Percentiles rank a stretch among this genome's conserved stretches.
Conservation (phyloP, 2,888 invertebrate species). For the Zonitis immaculata region DNA sequence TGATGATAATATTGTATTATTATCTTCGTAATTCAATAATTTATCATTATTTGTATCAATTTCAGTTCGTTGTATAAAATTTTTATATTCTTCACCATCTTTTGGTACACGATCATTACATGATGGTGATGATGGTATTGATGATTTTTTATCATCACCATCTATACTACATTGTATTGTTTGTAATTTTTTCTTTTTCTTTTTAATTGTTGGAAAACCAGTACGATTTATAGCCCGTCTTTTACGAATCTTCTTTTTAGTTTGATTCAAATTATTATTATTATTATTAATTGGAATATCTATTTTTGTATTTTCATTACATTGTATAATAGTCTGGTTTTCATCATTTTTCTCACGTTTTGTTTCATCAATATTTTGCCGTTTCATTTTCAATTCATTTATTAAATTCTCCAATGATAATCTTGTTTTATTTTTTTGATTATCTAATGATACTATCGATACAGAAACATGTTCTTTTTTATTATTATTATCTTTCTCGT, state of each 20-base stretch:
- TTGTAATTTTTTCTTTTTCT: conserved; percentile 66
- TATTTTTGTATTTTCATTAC: conserved; percentile 1
- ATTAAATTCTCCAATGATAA: conserved; percentile 41
- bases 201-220: conserved; percentile 80
- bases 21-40: conserved; percentile 13
- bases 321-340: conserved; percentile 3
- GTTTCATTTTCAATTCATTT: conserved; percentile 44
- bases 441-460: too few relatives aligned
- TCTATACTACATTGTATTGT: too few relatives aligned
- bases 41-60: conserved; percentile 17
- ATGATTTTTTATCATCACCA: conserved; percentile 15
- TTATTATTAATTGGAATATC: not conserved
- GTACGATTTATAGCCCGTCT: conserved; percentile 71
- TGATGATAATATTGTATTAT: too few relatives aligned
- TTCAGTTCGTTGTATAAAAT: conserved; percentile 59
- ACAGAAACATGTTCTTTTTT: too few relatives aligned
- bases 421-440: conserved; percentile 34
- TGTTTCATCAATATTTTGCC: conserved; percentile 11
- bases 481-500: too few relatives aligned
- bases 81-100: conserved; percentile 63
- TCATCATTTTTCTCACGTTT: conserved; percentile 28
- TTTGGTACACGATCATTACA: conserved; percentile 69
- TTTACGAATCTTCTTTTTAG: conserved; percentile 54
- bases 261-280: too few relatives aligned
- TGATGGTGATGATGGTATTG: conserved; percentile 36